These are phyloP conservation scores for Prosapia bicincta DNA, from an alignment of 2,888 invertebrate species.

Conservation along the genomic window DNA sequence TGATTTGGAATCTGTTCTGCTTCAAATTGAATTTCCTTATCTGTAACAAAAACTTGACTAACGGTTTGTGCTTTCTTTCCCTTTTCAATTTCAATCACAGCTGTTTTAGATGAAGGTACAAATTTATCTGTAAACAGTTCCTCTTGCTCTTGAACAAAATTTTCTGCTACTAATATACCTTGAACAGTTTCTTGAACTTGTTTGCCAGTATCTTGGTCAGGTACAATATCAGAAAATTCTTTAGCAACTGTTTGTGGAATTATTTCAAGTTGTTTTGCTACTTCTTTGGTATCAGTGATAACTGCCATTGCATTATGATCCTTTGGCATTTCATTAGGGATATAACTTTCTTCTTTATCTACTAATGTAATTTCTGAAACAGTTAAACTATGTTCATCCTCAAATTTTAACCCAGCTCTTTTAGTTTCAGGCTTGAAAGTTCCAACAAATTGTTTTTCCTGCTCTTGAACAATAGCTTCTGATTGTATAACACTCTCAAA, in stretches of 20 bases:
- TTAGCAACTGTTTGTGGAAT: slow-evolving; percentile 45
- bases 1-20: slow-evolving; percentile 47
- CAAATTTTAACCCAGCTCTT: slow-evolving; percentile 40
- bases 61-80: slow-evolving; percentile 41
- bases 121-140: slow-evolving; percentile 43
- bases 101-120: slow-evolving; percentile 46
- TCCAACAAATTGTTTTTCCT: slow-evolving; percentile 38
- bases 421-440: slow-evolving; percentile 32
- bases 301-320: slow-evolving; percentile 31
- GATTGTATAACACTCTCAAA: slow-evolving; percentile 47
- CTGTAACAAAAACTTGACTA: slow-evolving; percentile 42
- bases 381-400: slow-evolving; percentile 52
- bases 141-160: slow-evolving; percentile 44
- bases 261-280: slow-evolving; percentile 50
- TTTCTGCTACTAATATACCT: slow-evolving; percentile 42
- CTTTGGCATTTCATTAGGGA: slow-evolving; percentile 37
- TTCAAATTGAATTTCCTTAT: slow-evolving; percentile 50
- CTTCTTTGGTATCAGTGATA: slow-evolving; percentile 44
- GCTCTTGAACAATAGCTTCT: slow-evolving; percentile 40
- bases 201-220: slow-evolving; percentile 37
- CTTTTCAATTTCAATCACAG: slow-evolving; percentile 47
- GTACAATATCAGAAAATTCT: slow-evolving; percentile 41
- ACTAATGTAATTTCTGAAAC: slow-evolving; percentile 54
- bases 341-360: slow-evolving; percentile 52
- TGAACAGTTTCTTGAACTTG: slow-evolving; percentile 41